Percentiles rank a stretch among this genome's conserved stretches.
Evolutionary conservation across 2,888 invertebrate species (phyloP).

Genomic region (Protophormia terraenovae): DNA sequence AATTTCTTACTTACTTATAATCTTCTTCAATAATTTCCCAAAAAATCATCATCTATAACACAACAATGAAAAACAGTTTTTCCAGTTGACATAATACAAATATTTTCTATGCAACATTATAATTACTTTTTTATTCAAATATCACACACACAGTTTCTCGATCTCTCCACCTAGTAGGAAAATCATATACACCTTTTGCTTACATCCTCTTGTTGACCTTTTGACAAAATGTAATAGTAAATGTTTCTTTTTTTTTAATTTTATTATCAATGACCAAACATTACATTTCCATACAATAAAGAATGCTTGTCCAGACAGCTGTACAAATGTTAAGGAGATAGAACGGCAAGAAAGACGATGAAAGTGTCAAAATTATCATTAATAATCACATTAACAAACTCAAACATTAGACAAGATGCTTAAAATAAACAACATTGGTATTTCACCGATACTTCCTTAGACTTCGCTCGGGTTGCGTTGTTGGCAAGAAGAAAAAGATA

Average conservation of each 20-base stretch:
- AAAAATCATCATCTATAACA: background rate
- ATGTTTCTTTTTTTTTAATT: background rate
- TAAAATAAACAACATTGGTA: constrained; percentile 56
- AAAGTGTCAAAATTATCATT: constrained; percentile 80
- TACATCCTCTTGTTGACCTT: constrained; percentile 64
- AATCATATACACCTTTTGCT: constrained; percentile 47
- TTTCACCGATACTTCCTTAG: constrained; percentile 45
- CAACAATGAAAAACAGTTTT: constrained; percentile 55
- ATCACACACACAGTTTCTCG: constrained; percentile 5
- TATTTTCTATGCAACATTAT: constrained; percentile 40
- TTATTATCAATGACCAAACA: constrained; percentile 63
- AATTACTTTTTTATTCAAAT: constrained; percentile 67
- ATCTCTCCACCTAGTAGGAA: background rate
- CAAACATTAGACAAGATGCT: constrained; percentile 61
- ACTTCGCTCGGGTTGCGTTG: no score
- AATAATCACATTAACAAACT: constrained; percentile 76
- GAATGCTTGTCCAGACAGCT: constrained; percentile 72
- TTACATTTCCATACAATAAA: constrained; percentile 37
- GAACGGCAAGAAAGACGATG: constrained; percentile 70
- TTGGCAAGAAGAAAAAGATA: constrained; percentile 68
- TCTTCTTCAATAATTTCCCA: no score
- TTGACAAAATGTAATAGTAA: constrained; percentile 52
- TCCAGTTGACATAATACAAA: constrained; percentile 58
- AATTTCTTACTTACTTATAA: no score
- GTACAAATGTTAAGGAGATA: constrained; percentile 73